Evolutionary conservation across 1,140 invertebrate species (phyloP), one percentile per base, ranked within the genome.

Genomic region (Campoletis sonorensis): DNA sequence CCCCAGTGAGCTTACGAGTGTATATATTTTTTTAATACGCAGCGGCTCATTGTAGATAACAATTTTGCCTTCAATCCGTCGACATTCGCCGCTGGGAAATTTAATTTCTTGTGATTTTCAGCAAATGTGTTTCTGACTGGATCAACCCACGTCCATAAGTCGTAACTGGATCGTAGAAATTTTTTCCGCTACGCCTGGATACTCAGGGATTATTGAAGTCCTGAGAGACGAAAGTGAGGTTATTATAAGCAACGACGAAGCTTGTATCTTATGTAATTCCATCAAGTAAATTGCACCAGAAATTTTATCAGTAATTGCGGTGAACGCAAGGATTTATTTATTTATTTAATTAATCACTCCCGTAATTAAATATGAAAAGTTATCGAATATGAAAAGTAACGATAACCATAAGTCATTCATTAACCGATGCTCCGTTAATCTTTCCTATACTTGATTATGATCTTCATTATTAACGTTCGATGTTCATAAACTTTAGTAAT

Each of bases 11-110:
- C 67, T 33, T 70, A 33, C n/a, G 67, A 37, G 21, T 11, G 10
- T 37, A 18, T 70, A 18, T 33, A n/a, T 54, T 54, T 54, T n/a
- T 7, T n/a, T 4, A 54, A 54, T 54, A n/a, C n/a, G 16, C n/a
- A 18, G 16, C 10, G 23, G 30, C 18, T 70, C 30, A 15, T 15
- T 33, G 30, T 15, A 70, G 30, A 70, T 33, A 7, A 70, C 27
- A 75, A 54, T 75, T 51, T 26, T n/a, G 16, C 67, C 27, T 33
- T 51, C 49, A 49, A 51, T 75, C 4, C 72, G 49, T 75, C 49
- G 45, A 27, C 27, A 30, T 77, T 26, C 58, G 45, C 72, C 72
- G 21, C 27, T 23, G 72, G 72, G 49, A 75, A 75, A 75, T 75
- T 54, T 75, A 75, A 75, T 75, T 75, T 75, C 21, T 26, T 15